These are phyloP conservation scores for Crocallis elinguaria DNA, from an alignment of 2,888 invertebrate genomes.

Conservation along the genomic window DNA sequence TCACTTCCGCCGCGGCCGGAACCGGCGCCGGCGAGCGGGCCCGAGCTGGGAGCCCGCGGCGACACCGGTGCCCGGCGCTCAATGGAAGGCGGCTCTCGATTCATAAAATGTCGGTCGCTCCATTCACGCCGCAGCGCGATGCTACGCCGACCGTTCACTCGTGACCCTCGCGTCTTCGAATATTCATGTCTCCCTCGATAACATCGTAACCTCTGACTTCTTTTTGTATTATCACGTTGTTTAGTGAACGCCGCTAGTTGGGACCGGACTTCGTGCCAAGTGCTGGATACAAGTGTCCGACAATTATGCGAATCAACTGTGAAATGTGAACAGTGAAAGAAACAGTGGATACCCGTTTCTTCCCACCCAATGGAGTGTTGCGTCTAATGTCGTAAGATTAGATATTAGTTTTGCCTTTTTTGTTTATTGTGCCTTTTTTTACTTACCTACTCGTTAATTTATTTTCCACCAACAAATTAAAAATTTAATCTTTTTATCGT, in stretches of 20 bases:
- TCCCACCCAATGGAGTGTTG: conserved; percentile 69
- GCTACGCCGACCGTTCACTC: conserved; percentile 80
- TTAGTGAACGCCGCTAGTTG: conserved; percentile 72
- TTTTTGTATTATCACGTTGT: conserved; percentile 81
- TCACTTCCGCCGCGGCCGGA: conserved; percentile 80
- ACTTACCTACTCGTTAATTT: not conserved
- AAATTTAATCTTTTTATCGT: not conserved
- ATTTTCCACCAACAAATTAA: not conserved
- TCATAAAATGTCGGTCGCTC: conserved; percentile 84
- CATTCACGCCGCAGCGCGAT: conserved; percentile 80
- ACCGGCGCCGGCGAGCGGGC: conserved; percentile 62
- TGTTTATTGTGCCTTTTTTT: conserved; percentile 28
- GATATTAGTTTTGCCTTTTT: conserved; percentile 53
- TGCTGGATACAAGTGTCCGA: conserved; percentile 76
- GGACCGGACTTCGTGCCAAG: conserved; percentile 74
- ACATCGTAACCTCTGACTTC: conserved; percentile 83
- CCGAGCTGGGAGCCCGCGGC: conserved; percentile 62
- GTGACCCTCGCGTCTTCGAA: conserved; percentile 84
- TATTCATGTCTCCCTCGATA: conserved; percentile 84
- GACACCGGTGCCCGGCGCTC: conserved; percentile 65
- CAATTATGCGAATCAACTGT: conserved; percentile 65
- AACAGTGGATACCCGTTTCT: conserved; percentile 66
- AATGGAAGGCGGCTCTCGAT: conserved; percentile 81
- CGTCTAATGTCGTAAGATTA: conserved; percentile 75
- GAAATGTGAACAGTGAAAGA: conserved; percentile 76